Evolutionary conservation across 2,113 vertebrate genomes (phyloP).

Genomic region (Chionomys nivalis): DNA sequence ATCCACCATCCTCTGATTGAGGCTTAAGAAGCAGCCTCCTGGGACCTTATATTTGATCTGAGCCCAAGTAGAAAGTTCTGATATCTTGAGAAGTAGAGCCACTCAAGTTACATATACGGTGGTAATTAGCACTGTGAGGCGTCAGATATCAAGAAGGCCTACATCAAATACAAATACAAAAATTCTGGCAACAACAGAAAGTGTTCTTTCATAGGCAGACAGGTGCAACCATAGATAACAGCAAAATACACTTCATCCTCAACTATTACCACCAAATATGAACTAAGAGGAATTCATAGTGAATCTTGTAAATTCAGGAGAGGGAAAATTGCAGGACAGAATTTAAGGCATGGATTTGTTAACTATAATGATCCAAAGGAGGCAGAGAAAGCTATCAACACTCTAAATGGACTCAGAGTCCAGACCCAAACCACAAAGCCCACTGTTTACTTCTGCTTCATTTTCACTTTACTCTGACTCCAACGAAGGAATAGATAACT

Average conservation of each 20-base stretch:
- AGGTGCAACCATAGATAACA: constrained; percentile 95
- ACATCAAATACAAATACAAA: constrained; percentile 92
- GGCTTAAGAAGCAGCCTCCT: constrained; percentile 25
- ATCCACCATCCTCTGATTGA: neutral
- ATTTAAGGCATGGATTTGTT: constrained; percentile 98
- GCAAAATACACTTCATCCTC: constrained; percentile 99
- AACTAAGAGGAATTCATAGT: constrained; percentile 99
- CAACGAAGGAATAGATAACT: constrained; percentile 61
- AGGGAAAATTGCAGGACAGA: constrained; percentile 98
- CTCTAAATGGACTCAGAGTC: constrained; percentile 99
- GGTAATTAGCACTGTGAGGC: constrained; percentile 98
- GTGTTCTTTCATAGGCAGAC: constrained; percentile 99
- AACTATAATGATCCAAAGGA: constrained; percentile 99
- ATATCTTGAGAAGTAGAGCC: constrained; percentile 32
- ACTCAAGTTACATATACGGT: constrained; percentile 34
- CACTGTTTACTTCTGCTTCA: constrained; percentile 53
- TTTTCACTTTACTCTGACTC: constrained; percentile 58
- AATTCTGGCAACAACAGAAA: constrained; percentile 95
- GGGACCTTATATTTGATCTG: constrained; percentile 38
- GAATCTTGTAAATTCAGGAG: constrained; percentile 98
- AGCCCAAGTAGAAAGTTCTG: constrained; percentile 51
- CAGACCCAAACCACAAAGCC: constrained; percentile 99
- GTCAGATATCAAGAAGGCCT: constrained; percentile 98
- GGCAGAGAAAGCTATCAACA: constrained; percentile 99
- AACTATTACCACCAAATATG: constrained; percentile 99